Evolutionary conservation across 2,797 vertebrate species (phyloP).

Genomic region (Champsocephalus esox): DNA sequence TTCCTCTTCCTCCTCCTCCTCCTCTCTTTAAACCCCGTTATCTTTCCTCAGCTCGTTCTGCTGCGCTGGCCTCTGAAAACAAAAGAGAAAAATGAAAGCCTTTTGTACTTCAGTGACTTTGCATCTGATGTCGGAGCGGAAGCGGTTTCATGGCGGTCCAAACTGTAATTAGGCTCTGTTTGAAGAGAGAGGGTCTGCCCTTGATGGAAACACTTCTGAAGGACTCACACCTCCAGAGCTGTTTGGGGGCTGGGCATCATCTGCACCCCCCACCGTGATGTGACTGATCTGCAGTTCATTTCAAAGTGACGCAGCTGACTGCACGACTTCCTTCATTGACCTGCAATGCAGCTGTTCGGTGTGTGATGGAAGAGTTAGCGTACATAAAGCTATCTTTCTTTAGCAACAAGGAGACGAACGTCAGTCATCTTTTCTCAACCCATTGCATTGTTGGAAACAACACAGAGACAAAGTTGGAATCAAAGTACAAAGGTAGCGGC

Average conservation of each 20-base stretch:
- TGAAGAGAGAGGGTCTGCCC: conserved; percentile 60
- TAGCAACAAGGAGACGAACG: too few relatives aligned
- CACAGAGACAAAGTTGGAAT: conserved; percentile 38
- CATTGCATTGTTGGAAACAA: not conserved
- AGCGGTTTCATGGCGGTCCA: conserved; percentile 68
- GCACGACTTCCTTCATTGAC: not conserved
- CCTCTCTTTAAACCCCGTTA: conserved; percentile 61
- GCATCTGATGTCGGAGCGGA: conserved; percentile 75
- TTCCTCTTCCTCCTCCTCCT: too few relatives aligned
- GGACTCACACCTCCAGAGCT: conserved; percentile 53
- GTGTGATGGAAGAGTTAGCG: too few relatives aligned
- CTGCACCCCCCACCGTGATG: conserved; percentile 13
- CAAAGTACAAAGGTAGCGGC: not conserved
- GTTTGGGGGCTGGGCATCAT: conserved; percentile 40
- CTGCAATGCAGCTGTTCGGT: too few relatives aligned
- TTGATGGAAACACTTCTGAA: conserved; percentile 71
- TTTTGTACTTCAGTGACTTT: conserved; percentile 71
- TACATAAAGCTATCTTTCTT: too few relatives aligned
- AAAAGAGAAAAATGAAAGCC: conserved; percentile 67
- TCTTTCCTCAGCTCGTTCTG: conserved; percentile 58
- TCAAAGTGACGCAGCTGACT: conserved; percentile 59
- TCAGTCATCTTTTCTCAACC: too few relatives aligned
- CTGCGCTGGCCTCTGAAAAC: conserved; percentile 65
- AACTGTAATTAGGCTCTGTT: conserved; percentile 70
- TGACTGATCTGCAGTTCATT: conserved; percentile 50